These are phyloP conservation scores for Tringa solitaria DNA, from an alignment of 2,113 vertebrate species.

Conservation along the genomic window DNA sequence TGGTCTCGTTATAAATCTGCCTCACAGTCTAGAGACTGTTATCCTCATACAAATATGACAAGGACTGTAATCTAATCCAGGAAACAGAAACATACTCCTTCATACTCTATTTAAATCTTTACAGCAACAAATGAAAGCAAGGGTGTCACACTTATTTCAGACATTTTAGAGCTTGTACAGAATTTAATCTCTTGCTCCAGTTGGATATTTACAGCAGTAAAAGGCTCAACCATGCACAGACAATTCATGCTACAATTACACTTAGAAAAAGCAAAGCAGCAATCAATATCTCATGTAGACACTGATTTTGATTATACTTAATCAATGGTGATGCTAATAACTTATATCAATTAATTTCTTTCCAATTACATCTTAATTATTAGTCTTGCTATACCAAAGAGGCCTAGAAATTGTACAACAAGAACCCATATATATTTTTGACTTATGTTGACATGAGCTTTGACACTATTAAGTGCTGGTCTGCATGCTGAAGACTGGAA, in stretches of 20 bases:
- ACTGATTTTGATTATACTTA: constrained; percentile 58
- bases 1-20: background rate
- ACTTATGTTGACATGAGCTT: background rate
- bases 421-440: background rate
- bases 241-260: constrained; percentile 62
- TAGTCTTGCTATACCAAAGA: constrained; percentile 28
- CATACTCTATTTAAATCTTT: background rate
- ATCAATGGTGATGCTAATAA: constrained; percentile 71
- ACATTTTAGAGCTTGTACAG: constrained; percentile 16
- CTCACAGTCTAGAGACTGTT: background rate
- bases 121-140: background rate
- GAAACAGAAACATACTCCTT: background rate
- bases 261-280: constrained; percentile 36
- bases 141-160: background rate
- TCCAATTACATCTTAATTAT: constrained; percentile 72
- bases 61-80: background rate
- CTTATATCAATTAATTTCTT: constrained; percentile 76
- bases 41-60: background rate
- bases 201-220: constrained; percentile 37
- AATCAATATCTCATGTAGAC: constrained; percentile 67
- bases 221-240: constrained; percentile 36
- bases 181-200: constrained; percentile 44
- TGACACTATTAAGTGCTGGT: constrained; percentile 17
- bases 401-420: background rate
- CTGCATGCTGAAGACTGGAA: background rate